Conservation (phyloP, 2,113 vertebrate genomes). For the Ciconia maguari region DNA sequence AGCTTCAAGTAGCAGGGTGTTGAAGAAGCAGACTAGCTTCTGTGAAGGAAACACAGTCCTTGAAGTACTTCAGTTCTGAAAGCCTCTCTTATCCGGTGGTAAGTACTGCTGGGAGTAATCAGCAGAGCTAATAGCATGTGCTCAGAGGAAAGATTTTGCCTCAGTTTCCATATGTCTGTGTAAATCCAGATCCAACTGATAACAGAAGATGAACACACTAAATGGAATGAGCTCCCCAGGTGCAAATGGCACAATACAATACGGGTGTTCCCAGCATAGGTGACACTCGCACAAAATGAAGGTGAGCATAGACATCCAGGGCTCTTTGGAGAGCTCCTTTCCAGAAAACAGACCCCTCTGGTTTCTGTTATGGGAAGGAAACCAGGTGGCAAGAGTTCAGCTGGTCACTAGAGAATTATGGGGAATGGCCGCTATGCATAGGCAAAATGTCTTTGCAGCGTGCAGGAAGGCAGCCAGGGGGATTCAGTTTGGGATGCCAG, state of each 20-base stretch:
- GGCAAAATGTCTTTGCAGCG: neutral
- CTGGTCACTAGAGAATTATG: neutral
- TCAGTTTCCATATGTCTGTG: neutral
- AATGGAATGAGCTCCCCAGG: neutral
- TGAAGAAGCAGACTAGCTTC: conserved; percentile 7
- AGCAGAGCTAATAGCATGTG: neutral
- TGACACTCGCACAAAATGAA: neutral
- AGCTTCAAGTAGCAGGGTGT: conserved; percentile 17
- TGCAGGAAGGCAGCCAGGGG: neutral
- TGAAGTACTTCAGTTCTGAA: conserved; percentile 51
- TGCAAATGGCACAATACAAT: neutral
- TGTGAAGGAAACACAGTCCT: conserved; percentile 24
- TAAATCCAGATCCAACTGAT: neutral
- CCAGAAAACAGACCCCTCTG: neutral
- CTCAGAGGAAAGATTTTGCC: neutral
- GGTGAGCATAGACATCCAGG: neutral
- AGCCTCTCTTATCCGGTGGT: conserved; percentile 11
- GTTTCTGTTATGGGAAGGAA: neutral
- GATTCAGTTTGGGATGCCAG: neutral
- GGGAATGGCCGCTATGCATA: neutral
- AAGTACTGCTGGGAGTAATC: conserved; percentile 38
- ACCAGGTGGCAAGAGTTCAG: neutral
- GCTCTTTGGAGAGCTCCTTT: neutral
- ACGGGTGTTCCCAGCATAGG: neutral
- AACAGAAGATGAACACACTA: neutral